Conservation (phyloP, 2,797 vertebrate species). For the Glossophaga mutica region DNA sequence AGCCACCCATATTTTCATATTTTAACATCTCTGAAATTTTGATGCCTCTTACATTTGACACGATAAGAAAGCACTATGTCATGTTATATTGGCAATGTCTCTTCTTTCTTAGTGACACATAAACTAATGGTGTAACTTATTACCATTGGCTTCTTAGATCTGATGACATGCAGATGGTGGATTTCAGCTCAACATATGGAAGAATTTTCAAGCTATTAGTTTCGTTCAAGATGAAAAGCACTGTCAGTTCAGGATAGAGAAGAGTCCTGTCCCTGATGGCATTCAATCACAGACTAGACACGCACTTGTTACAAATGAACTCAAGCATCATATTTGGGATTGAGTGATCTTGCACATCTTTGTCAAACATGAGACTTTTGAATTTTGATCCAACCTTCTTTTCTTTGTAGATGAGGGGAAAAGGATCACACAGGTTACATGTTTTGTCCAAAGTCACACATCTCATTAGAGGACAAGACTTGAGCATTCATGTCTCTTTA, state of each 20-base stretch:
- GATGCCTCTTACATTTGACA: background rate
- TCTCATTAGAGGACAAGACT: background rate
- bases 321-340: background rate
- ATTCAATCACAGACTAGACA: background rate
- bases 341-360: background rate
- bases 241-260: background rate
- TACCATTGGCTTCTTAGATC: slow-evolving; percentile 2
- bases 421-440: background rate
- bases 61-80: background rate
- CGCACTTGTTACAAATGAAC: background rate
- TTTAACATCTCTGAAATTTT: slow-evolving; percentile 1
- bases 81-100: background rate
- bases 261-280: background rate
- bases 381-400: background rate
- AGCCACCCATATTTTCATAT: background rate
- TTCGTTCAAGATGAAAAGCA: slow-evolving; percentile 36
- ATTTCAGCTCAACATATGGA: slow-evolving; percentile 32
- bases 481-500: background rate
- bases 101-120: background rate
- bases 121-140: background rate
- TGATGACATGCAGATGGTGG: slow-evolving; percentile 8
- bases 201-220: slow-evolving; percentile 35
- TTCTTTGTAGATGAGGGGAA: background rate
- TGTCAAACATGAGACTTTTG: background rate
- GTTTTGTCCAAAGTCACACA: background rate